Percentiles rank a stretch among this genome's conserved stretches.
These are phyloP conservation scores for Achroia grisella DNA, from an alignment of 1,140 invertebrate species.

Conservation along the genomic window DNA sequence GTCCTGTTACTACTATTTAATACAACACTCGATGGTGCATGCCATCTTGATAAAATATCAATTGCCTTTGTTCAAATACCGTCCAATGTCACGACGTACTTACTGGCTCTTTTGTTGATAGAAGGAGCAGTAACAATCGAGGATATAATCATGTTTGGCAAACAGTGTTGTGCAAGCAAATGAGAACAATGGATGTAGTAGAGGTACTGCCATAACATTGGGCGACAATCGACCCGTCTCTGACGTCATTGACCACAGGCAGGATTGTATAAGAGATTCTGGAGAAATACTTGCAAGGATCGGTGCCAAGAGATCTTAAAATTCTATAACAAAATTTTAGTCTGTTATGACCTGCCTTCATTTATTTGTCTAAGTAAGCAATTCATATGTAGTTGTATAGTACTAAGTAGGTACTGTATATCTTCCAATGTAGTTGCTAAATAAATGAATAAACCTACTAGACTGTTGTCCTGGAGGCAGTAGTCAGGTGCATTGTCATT, in stretches of 20 bases:
- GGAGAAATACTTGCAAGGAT: neutral
- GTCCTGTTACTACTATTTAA: too few relatives aligned
- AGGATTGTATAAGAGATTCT: neutral
- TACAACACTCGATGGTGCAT: too few relatives aligned
- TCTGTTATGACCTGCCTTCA: neutral
- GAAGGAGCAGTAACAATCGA: constrained; percentile 41
- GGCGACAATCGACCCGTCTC: constrained; percentile 13
- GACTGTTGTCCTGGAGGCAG: too few relatives aligned
- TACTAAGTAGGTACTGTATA: neutral
- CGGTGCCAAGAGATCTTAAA: neutral
- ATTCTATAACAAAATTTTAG: neutral
- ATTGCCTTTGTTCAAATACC: too few relatives aligned
- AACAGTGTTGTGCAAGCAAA: constrained; percentile 53
- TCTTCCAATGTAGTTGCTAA: too few relatives aligned
- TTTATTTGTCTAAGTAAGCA: neutral
- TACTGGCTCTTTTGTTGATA: constrained; percentile 34
- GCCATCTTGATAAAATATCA: too few relatives aligned
- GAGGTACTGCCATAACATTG: constrained; percentile 58
- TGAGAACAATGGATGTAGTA: constrained; percentile 50
- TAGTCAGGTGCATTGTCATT: too few relatives aligned
- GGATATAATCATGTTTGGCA: constrained; percentile 48
- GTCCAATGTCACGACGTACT: constrained; percentile 1
- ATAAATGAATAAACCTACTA: too few relatives aligned
- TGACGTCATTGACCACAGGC: constrained; percentile 11
- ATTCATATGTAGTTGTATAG: neutral